Base-by-base conservation (phyloP, 2,113 vertebrate species). In the Gallinago paraguaiae region DNA sequence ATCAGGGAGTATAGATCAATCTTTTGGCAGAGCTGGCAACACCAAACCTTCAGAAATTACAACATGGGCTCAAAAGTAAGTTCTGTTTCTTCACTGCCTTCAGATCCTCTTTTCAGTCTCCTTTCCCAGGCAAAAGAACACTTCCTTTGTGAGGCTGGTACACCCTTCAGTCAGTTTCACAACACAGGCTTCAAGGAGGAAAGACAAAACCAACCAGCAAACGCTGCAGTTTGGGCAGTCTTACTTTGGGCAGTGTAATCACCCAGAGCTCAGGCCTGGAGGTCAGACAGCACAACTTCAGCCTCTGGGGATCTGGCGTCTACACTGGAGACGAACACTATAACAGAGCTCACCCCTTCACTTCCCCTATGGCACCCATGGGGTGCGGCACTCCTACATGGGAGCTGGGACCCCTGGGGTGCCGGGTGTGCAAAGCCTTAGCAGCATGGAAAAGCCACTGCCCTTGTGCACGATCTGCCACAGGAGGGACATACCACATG, bases 191-290 rank as follows among this genome's bases (percentile, higher is more conserved):
- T 53, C 2, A 2, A 19, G 7, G 3, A 50, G 65, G 70, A 64
- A 64, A 41, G 27, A 50, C 30, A 15, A 14, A 74, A 45, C 19
- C 25, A 41, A 54, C 7, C 20, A 19, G 24, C 6, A 46, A 7
- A 13, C 24, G 37, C 65, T 67, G 71, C 41, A 30, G 18, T 28
- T 35, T 17, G 51, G 20, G 56, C 84, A 39, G n/a, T 23, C 3
- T 5, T 33, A 0, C 14, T 27, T 8, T 10, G 41, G 30, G 71
- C 23, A 63, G 4, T 1, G 1, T 0, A 1, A 74, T 35, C 8
- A 2, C 37, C 56, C 33, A 11, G 57, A 43, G 45, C 28, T 77
- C 14, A 1, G 28, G 43, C 39, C 43, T 72, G 54, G 22, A 39
- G 31, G 13, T 3, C 24, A 48, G 48, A 23, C n/a, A 72, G 75